A percentile compares a stretch with the other conserved stretches of the same genome.
Conservation (phyloP, 2,888 invertebrate genomes). For the Drosophila melanosoma region DNA sequence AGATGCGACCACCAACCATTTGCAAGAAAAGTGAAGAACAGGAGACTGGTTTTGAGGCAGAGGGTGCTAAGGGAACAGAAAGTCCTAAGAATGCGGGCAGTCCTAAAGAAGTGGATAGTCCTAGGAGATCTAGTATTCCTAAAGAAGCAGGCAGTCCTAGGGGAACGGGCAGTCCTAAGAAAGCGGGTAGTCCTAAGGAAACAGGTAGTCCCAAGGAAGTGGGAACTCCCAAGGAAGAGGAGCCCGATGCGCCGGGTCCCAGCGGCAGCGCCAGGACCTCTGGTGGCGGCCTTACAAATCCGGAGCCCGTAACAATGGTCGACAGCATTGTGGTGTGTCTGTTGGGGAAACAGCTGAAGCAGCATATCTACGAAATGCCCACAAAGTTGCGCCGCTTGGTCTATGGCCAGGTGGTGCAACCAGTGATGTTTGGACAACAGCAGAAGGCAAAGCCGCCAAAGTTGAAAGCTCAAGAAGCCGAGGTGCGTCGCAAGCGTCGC, state of each 20-base stretch:
- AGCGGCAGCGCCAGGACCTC: slow-evolving; percentile 1
- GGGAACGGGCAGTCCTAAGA: background rate
- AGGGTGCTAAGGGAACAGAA: background rate
- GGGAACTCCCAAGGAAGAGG: background rate
- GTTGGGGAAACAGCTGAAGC: slow-evolving; percentile 18
- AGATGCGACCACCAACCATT: background rate
- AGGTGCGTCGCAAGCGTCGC: slow-evolving; percentile 27
- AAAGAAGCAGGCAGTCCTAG: background rate
- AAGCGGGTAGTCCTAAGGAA: background rate
- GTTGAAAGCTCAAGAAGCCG: background rate
- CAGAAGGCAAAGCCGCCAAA: background rate
- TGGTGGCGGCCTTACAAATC: slow-evolving; percentile 7
- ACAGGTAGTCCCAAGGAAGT: background rate
- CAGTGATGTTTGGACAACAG: background rate
- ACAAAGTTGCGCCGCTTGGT: slow-evolving; percentile 49
- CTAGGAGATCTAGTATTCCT: background rate
- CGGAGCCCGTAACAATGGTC: background rate
- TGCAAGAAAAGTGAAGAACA: slow-evolving; percentile 5
- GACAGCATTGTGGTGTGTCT: slow-evolving; percentile 1
- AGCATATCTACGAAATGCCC: slow-evolving; percentile 68
- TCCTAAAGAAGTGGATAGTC: background rate
- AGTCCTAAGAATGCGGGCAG: background rate
- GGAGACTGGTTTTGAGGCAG: background rate
- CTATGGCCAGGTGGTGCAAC: background rate
- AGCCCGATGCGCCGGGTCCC: background rate